Conservation (phyloP, 2,888 invertebrate species). For the Stomorhina lunata region DNA sequence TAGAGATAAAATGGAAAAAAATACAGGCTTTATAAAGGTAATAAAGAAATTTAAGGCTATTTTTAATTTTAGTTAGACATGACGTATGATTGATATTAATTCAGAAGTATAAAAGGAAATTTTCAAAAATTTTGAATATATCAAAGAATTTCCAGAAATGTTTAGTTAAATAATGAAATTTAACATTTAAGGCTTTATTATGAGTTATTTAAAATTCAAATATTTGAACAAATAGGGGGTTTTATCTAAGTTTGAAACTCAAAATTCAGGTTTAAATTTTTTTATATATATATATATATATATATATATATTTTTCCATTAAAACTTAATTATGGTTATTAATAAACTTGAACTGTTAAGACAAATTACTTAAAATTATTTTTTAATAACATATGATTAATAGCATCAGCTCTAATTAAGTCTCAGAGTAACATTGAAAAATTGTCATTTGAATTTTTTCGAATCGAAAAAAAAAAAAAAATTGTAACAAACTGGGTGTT, state of each 20-base stretch:
- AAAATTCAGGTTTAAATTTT: too few species aligned
- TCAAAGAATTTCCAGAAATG: too few species aligned
- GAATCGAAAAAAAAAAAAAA: neutral
- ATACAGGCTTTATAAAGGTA: neutral
- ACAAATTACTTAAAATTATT: neutral
- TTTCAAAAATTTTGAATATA: neutral
- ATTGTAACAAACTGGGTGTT: slow-evolving; percentile 40
- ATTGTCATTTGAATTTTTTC: neutral
- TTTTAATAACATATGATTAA: slow-evolving; percentile 36
- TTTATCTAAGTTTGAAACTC: too few species aligned
- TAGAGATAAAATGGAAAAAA: neutral
- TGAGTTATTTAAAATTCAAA: too few species aligned
- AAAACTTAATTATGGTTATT: neutral
- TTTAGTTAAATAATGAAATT: neutral
- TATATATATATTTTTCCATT: neutral
- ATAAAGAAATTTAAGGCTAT: neutral
- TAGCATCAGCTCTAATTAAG: slow-evolving; percentile 28
- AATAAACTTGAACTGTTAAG: neutral
- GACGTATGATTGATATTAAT: neutral
- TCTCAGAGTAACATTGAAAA: slow-evolving; percentile 38
- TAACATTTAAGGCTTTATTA: neutral
- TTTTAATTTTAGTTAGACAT: neutral
- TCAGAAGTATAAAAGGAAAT: neutral
- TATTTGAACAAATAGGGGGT: too few species aligned
- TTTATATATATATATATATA: too few species aligned